Percentiles rank a stretch among this genome's conserved stretches.
phyloP scores from a whole-genome alignment of 2,113 vertebrate genomes.

The Emydocephalus ijimae region DNA sequence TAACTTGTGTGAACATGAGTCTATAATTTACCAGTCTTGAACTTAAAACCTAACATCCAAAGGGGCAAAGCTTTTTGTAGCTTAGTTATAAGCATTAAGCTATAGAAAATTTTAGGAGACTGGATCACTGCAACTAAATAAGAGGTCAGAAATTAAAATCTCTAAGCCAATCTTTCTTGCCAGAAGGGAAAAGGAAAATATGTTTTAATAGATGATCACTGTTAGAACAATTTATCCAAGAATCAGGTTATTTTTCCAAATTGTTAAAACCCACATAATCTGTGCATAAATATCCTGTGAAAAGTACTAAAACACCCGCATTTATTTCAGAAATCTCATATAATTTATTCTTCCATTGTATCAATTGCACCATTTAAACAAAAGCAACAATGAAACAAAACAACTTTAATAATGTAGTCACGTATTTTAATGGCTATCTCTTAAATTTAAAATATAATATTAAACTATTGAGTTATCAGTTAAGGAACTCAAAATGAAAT shows the following conservation, averaged over 20 bases:
- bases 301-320: slow-evolving; percentile 11
- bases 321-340: slow-evolving; percentile 27
- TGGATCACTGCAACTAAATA: neutral
- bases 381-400: slow-evolving; percentile 21
- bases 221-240: neutral
- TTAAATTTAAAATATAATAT: slow-evolving; percentile 28
- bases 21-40: slow-evolving; percentile 1
- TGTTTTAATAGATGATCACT: neutral
- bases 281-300: neutral
- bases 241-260: neutral
- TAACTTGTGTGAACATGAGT: neutral
- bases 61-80: slow-evolving; percentile 12
- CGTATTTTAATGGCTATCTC: slow-evolving; percentile 19
- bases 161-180: neutral
- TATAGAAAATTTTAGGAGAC: slow-evolving; percentile 6
- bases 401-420: neutral
- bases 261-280: neutral
- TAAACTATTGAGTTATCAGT: slow-evolving; percentile 5
- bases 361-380: neutral
- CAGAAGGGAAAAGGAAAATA: neutral
- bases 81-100: neutral
- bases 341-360: neutral
- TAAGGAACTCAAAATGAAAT: slow-evolving; percentile 16
- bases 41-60: neutral
- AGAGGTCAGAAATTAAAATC: neutral